phyloP scores from a whole-genome alignment of 2,797 vertebrate genomes.

The Jordanella pulchra region DNA sequence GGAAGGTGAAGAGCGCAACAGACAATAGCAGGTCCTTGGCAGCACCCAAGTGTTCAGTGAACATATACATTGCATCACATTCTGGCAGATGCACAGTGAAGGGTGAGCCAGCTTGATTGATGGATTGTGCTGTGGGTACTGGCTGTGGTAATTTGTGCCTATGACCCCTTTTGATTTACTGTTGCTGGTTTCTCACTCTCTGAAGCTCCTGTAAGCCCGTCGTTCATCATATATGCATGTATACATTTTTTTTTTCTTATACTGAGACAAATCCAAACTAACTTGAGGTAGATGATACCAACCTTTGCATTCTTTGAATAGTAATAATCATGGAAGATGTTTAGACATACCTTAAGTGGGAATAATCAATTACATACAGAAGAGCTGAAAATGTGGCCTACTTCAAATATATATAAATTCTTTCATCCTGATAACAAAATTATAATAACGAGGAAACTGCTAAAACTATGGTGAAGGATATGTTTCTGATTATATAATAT shows the following conservation, averaged over 20 bases:
- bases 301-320: neutral
- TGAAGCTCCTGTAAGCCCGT: neutral
- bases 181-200: conserved; percentile 4
- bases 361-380: neutral
- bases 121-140: conserved; percentile 28
- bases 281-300: neutral
- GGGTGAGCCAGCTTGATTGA: conserved; percentile 44
- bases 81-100: conserved; percentile 25
- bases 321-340: neutral
- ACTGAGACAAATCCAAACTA: neutral
- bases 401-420: neutral
- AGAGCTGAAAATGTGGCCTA: neutral
- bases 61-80: conserved; percentile 16
- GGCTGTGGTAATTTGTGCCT: conserved; percentile 38
- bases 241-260: neutral
- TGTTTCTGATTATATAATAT: neutral
- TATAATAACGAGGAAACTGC: neutral
- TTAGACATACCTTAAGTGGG: neutral
- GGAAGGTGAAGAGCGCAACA: conserved; percentile 41
- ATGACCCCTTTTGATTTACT: conserved; percentile 47
- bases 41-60: conserved; percentile 9
- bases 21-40: conserved; percentile 40
- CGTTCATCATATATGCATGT: neutral
- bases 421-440: neutral
- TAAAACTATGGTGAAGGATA: neutral